A percentile compares a stretch with the other conserved stretches of the same genome.
phyloP scores from a whole-genome alignment of 1,140 invertebrate species.

The Campoletis sonorensis region DNA sequence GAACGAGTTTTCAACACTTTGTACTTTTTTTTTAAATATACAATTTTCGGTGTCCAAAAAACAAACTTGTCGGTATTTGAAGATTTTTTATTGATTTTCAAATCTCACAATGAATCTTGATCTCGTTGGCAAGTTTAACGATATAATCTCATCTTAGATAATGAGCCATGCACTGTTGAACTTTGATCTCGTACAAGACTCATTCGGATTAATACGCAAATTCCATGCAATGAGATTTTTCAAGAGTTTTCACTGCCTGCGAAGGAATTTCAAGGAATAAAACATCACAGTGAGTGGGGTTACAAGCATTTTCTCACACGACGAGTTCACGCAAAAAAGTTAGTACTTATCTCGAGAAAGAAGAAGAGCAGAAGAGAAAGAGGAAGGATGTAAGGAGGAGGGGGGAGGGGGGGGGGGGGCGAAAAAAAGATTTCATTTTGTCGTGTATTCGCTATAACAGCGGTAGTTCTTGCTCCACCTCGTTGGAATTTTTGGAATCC shows the following conservation, averaged over 20 bases:
- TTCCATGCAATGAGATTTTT: background rate
- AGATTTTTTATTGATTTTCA: too few relatives aligned
- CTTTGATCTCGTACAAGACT: background rate
- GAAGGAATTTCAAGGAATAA: background rate
- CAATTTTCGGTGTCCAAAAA: too few relatives aligned
- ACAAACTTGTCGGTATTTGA: too few relatives aligned
- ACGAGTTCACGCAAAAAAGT: conserved; percentile 2
- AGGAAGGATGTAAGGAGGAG: background rate
- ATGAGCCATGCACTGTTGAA: background rate
- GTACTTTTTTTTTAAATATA: too few relatives aligned
- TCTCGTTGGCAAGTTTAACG: too few relatives aligned
- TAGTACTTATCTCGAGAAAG: background rate
- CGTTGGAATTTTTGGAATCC: conserved; percentile 49
- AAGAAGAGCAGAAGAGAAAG: background rate
- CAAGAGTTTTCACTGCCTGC: background rate
- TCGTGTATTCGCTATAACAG: background rate
- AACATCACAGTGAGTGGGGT: background rate
- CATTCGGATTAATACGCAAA: background rate
- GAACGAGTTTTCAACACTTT: too few relatives aligned
- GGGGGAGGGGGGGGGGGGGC: background rate
- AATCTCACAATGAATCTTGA: too few relatives aligned
- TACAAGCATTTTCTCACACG: background rate
- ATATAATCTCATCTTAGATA: too few relatives aligned
- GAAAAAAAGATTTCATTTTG: background rate
- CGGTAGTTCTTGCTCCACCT: background rate